These are phyloP conservation scores for Chelonus insularis DNA, from an alignment of 1,140 invertebrate genomes.

Conservation along the genomic window DNA sequence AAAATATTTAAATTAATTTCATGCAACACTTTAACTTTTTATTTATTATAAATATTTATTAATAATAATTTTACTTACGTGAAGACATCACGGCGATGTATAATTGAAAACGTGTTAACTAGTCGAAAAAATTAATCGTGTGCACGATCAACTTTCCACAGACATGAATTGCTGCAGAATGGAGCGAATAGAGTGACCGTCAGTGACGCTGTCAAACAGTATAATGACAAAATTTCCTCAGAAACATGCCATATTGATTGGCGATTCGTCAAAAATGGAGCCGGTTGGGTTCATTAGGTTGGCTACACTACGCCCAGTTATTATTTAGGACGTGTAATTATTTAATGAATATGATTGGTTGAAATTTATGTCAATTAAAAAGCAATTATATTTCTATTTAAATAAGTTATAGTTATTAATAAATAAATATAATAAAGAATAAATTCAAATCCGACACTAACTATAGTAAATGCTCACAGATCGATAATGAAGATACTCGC, in stretches of 20 bases:
- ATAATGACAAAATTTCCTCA: constrained; percentile 12
- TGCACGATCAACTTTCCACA: constrained; percentile 42
- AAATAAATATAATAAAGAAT: neutral
- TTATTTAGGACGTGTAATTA: constrained; percentile 10
- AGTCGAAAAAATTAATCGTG: constrained; percentile 30
- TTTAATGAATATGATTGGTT: neutral
- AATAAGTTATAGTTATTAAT: too few relatives aligned
- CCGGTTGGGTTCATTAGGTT: neutral
- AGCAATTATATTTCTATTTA: too few relatives aligned
- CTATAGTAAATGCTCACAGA: too few relatives aligned
- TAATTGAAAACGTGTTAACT: constrained; percentile 33
- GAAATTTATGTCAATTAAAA: too few relatives aligned
- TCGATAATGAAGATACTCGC: too few relatives aligned
- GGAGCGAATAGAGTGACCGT: too few relatives aligned
- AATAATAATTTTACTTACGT: constrained; percentile 34
- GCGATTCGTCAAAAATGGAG: neutral
- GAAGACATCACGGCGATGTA: constrained; percentile 44
- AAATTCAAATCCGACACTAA: too few relatives aligned
- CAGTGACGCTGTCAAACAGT: constrained; percentile 15
- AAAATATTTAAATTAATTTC: constrained; percentile 43
- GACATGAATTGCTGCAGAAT: constrained; percentile 35
- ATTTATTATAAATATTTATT: neutral
- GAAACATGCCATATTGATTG: neutral
- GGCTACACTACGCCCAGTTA: neutral
- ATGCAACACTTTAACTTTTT: constrained; percentile 16